These are phyloP conservation scores for Scaptodrosophila lebanonensis DNA, from an alignment of 1,140 invertebrate species.

Conservation along the genomic window DNA sequence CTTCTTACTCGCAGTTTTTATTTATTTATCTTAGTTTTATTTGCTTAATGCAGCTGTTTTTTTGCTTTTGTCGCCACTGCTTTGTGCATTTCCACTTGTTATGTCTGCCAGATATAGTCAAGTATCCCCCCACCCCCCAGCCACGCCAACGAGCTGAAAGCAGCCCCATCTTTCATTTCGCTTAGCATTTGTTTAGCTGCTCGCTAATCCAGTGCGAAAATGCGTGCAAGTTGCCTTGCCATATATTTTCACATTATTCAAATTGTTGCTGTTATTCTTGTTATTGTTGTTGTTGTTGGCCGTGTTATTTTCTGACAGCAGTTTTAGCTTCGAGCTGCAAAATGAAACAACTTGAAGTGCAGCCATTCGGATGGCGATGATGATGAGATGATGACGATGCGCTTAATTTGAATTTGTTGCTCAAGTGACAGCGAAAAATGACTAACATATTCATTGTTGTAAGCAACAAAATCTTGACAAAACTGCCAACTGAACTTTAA, in stretches of 20 bases:
- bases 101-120: no score
- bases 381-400: background rate
- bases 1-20: no score
- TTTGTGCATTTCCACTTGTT: constrained; percentile 1
- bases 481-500: no score
- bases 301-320: no score
- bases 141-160: no score
- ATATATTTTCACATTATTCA: constrained; percentile 59
- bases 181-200: constrained; percentile 23
- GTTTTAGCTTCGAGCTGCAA: no score
- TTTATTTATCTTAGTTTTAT: constrained; percentile 66
- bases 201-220: constrained; percentile 58
- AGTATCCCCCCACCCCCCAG: no score
- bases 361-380: no score
- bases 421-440: constrained; percentile 37
- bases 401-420: constrained; percentile 64
- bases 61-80: constrained; percentile 14
- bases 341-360: no score
- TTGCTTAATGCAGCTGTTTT: constrained; percentile 62
- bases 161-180: background rate
- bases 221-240: constrained; percentile 35
- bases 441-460: background rate
- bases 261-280: constrained; percentile 21
- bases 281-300: constrained; percentile 40
- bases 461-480: background rate